Percentiles rank a stretch among this genome's conserved stretches.
Conservation (phyloP, 53 echinoderm and acorn worm genomes). For the Antedon mediterranea region DNA sequence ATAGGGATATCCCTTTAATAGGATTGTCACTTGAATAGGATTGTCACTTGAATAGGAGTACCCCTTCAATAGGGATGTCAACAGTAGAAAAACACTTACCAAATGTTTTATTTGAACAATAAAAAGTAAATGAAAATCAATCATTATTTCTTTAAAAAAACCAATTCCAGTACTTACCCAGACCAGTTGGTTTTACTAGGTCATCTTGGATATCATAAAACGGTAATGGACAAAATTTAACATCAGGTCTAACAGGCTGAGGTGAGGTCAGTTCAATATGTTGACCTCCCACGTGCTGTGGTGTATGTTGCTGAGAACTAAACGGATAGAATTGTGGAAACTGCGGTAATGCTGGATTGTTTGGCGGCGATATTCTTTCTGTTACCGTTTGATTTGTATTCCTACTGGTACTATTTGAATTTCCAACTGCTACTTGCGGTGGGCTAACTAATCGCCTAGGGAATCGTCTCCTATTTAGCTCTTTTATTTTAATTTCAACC, state of each 20-base stretch:
- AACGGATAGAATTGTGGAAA: constrained; percentile 14
- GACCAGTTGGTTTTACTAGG: constrained; percentile 78
- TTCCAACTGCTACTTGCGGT: constrained; percentile 31
- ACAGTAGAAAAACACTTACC: no score
- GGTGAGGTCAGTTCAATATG: constrained; percentile 15
- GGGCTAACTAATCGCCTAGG: constrained; percentile 74
- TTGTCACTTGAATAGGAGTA: no score
- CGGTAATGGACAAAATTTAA: constrained; percentile 57
- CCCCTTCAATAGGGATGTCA: no score
- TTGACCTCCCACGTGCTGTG: constrained; percentile 14
- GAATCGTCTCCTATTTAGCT: constrained; percentile 81
- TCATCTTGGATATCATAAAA: constrained; percentile 82
- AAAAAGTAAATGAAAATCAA: no score
- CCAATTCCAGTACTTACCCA: no score
- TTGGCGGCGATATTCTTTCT: not conserved
- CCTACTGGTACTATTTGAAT: constrained; percentile 16
- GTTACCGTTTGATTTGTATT: constrained; percentile 1
- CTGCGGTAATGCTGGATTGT: constrained; percentile 28
- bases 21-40: no score
- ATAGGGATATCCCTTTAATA: no score
- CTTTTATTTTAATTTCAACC: constrained; percentile 95
- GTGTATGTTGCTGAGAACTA: constrained; percentile 7
- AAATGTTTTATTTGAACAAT: no score
- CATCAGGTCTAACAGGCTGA: constrained; percentile 75
- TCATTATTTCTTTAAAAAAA: no score